Conservation (phyloP, 2,888 invertebrate species). For the Zonitis immaculata region DNA sequence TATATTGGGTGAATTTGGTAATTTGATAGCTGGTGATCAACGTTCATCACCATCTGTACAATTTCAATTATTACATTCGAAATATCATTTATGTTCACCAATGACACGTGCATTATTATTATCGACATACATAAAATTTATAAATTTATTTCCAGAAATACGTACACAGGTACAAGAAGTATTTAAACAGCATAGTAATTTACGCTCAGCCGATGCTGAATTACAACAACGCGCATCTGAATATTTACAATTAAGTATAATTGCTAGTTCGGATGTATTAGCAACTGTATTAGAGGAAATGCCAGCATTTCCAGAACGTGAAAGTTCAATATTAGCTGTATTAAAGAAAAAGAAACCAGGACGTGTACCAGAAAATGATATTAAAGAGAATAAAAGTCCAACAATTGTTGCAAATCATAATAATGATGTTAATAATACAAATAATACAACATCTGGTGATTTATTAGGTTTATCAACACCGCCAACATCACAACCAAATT, state of each 20-base stretch:
- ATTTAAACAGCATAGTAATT: conserved; percentile 89
- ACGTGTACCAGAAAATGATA: conserved; percentile 83
- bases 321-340: conserved; percentile 95
- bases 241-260: conserved; percentile 92
- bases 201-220: conserved; percentile 97
- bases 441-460: conserved; percentile 62
- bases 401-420: conserved; percentile 53
- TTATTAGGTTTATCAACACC: conserved; percentile 85
- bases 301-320: conserved; percentile 99
- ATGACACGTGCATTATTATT: conserved; percentile 93
- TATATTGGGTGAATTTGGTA: conserved; percentile 98
- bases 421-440: conserved; percentile 50
- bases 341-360: conserved; percentile 98
- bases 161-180: conserved; percentile 90
- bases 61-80: conserved; percentile 97
- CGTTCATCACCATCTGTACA: conserved; percentile 96
- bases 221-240: conserved; percentile 97
- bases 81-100: conserved; percentile 97
- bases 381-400: conserved; percentile 78
- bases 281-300: conserved; percentile 99
- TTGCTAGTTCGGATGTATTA: conserved; percentile 94
- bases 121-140: conserved; percentile 98
- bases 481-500: conserved; percentile 64
- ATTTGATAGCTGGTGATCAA: conserved; percentile 97
- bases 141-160: conserved; percentile 98